Percentiles rank a stretch among this genome's conserved stretches.
Evolutionary conservation across 2,888 invertebrate genomes (phyloP).

Genomic region (Megamerina dolium): DNA sequence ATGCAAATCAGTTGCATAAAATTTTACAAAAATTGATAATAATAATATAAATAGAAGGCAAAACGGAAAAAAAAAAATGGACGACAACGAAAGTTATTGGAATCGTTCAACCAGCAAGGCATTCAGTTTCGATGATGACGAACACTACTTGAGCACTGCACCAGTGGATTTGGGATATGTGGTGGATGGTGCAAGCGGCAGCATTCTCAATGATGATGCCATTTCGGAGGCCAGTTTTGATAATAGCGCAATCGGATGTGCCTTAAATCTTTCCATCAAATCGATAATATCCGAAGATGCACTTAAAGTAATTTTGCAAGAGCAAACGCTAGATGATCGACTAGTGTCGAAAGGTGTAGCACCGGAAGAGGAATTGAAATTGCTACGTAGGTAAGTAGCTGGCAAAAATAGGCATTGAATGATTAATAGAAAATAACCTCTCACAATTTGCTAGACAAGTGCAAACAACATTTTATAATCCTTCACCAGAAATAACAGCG

Average conservation of each 20-base stretch:
- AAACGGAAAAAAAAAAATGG: constrained; percentile 22
- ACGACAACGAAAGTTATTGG: constrained; percentile 71
- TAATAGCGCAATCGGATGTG: constrained; percentile 29
- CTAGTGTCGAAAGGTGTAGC: constrained; percentile 40
- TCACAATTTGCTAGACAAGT: constrained; percentile 25
- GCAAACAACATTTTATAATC: constrained; percentile 39
- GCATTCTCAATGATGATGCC: constrained; percentile 40
- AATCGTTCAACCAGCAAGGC: constrained; percentile 66
- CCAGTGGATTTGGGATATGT: constrained; percentile 36
- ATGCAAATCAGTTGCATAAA: background rate
- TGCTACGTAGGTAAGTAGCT: constrained; percentile 29
- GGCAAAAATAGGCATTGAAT: background rate
- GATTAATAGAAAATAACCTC: constrained; percentile 20
- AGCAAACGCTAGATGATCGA: constrained; percentile 38
- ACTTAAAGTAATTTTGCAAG: constrained; percentile 36
- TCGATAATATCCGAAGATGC: constrained; percentile 42
- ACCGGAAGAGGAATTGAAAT: constrained; percentile 46
- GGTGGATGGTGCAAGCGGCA: constrained; percentile 26
- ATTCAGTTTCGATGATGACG: constrained; percentile 75
- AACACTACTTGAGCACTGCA: too few species aligned
- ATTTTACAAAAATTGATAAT: background rate
- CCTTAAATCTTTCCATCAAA: constrained; percentile 41
- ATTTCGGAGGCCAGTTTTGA: constrained; percentile 47
- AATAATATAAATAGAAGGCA: background rate
- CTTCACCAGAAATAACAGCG: constrained; percentile 37